Base-by-base conservation (phyloP, 2,797 vertebrate species). In the Macrochelys suwanniensis region DNA sequence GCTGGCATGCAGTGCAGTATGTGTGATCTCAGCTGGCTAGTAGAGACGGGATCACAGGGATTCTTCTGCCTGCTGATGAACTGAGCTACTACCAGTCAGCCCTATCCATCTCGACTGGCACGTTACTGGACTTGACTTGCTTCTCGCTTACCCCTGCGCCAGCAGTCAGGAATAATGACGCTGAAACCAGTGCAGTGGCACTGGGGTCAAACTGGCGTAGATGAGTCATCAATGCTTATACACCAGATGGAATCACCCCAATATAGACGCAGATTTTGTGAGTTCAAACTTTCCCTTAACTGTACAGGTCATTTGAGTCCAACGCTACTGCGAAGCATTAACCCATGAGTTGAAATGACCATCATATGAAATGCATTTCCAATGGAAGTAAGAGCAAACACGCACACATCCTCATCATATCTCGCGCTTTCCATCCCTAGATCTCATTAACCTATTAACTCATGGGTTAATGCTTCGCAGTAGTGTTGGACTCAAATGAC, bases 331-430 rank as follows among this genome's bases (percentile, higher is more conserved):
- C 4, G 71, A 89, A 94, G 50, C 6, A 90, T 0, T 85, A 11
- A 17, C 15, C 77, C 13, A 31, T 15, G 89, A 84, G 78, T 33
- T 31, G 28, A 16, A 92, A 53, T 8, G 88, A 7, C 45, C 49
- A 76, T 11, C 4, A 88, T 82, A 78, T 21, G 81, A 56, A 68
- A 59, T 5, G 50, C 42, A 4, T 54, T 49, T 50, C 51, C 68
- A 37, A 59, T 7, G 42, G 68, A 4, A 0, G 0, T 8, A 84
- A 85, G 33, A 65, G 5, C 33, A 87, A 59, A 83, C 21, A 25
- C 19, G 33, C 9, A 61, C 57, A 13, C 28, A 31, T 31, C 57
- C 68, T 71, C n/a, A 42, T 33, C 21, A 5, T 23, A 23, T 17
- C 68, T 37, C 17, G 33, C 33, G 7, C 68, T 42, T 71, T 19